Percentiles rank a stretch among this genome's conserved stretches.
Evolutionary conservation across 2,888 invertebrate genomes (phyloP).

Genomic region (Amiota mariae): DNA sequence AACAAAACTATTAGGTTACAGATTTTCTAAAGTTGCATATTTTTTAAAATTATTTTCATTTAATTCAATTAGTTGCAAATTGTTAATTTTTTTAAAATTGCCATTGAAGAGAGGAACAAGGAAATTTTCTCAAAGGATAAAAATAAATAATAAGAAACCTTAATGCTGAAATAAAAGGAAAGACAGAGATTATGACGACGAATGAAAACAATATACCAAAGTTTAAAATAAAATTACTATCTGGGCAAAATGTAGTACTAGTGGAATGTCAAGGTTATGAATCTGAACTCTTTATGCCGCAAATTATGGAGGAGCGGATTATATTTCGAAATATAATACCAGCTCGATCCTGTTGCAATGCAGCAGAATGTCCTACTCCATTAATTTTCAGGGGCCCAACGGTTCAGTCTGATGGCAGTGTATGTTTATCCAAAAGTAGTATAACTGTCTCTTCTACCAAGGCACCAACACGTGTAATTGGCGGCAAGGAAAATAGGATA

Average conservation of each 20-base stretch:
- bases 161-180: neutral
- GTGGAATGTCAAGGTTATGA: constrained; percentile 61
- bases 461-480: neutral
- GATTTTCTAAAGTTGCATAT: too few relatives aligned
- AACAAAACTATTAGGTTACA: too few relatives aligned
- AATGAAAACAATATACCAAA: constrained; percentile 23
- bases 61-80: too few relatives aligned
- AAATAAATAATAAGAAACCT: too few relatives aligned
- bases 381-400: too few relatives aligned
- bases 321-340: constrained; percentile 62
- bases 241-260: constrained; percentile 62
- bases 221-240: constrained; percentile 61
- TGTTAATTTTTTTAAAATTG: too few relatives aligned
- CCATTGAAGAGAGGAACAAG: neutral
- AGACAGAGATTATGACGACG: constrained; percentile 11
- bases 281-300: constrained; percentile 66
- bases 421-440: neutral
- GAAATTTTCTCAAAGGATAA: too few relatives aligned
- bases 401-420: too few relatives aligned
- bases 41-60: too few relatives aligned
- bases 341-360: constrained; percentile 58
- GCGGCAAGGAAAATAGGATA: neutral
- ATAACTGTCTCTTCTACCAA: neutral
- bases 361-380: too few relatives aligned
- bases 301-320: constrained; percentile 63